phyloP scores from a whole-genome alignment of 2,888 invertebrate species.

The Drosophila dives region DNA sequence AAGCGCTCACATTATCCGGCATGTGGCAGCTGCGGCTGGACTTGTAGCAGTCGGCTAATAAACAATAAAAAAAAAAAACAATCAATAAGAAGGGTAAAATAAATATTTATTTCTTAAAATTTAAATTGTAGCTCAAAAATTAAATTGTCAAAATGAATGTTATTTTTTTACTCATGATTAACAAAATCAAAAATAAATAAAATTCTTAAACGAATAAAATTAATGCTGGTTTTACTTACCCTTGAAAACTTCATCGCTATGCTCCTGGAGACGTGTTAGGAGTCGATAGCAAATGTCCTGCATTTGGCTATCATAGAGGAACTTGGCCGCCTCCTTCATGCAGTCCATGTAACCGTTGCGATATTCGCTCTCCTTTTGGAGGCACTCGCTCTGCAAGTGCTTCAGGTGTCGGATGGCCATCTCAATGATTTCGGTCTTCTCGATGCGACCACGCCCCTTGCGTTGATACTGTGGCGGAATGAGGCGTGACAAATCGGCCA shows the following conservation, averaged over 20 bases:
- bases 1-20: conserved; percentile 87
- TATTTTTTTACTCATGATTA: neutral
- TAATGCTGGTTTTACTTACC: conserved; percentile 82
- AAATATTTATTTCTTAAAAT: neutral
- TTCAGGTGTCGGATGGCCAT: conserved; percentile 98
- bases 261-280: conserved; percentile 92
- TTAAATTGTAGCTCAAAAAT: too few relatives aligned
- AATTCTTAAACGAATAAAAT: neutral
- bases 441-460: conserved; percentile 97
- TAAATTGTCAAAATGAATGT: neutral
- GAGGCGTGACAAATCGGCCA: conserved; percentile 96
- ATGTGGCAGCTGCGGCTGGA: conserved; percentile 83
- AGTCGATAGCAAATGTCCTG: conserved; percentile 93
- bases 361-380: conserved; percentile 86
- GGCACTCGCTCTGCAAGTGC: conserved; percentile 90
- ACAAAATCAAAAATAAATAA: neutral
- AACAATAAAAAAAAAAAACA: neutral
- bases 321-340: conserved; percentile 94
- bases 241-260: conserved; percentile 89
- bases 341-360: conserved; percentile 96
- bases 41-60: conserved; percentile 83
- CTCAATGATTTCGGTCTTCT: conserved; percentile 99
- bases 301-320: conserved; percentile 93
- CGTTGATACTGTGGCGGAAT: conserved; percentile 97
- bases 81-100: too few relatives aligned